Conservation (phyloP, 2,113 vertebrate genomes). For the Falcunculus frontatus region DNA sequence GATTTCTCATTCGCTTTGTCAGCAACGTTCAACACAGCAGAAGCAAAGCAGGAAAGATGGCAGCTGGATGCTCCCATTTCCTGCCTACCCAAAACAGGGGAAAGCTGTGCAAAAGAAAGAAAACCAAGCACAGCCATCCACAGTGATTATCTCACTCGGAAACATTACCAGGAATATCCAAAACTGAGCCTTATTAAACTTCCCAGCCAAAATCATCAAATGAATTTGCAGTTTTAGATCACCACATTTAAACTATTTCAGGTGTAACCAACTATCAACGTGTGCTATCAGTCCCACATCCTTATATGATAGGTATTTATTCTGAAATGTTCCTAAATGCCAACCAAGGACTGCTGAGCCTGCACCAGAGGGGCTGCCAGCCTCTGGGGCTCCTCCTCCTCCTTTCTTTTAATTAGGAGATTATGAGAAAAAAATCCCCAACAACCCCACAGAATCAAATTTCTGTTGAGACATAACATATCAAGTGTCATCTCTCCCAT, state of each 20-base stretch:
- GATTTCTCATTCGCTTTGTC: neutral
- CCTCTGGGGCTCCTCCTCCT: neutral
- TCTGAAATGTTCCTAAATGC: neutral
- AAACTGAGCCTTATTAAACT: neutral
- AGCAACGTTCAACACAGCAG: neutral
- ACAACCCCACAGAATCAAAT: neutral
- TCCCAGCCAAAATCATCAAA: neutral
- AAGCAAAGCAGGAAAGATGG: neutral
- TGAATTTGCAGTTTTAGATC: neutral
- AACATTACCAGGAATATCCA: rapidly evolving
- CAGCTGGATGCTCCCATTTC: neutral
- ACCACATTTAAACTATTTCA: neutral
- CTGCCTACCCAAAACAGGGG: neutral
- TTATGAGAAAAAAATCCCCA: neutral
- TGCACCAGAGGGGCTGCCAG: neutral
- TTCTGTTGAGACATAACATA: neutral
- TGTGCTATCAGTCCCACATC: neutral
- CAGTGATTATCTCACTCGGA: neutral
- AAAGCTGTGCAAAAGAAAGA: neutral
- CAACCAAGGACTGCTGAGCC: neutral
- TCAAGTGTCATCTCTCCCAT: neutral
- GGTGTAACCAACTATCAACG: neutral
- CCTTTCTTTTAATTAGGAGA: neutral
- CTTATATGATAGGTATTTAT: neutral
- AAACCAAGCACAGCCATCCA: neutral